Evolutionary conservation across 2,113 vertebrate species (phyloP).

Genomic region (Oenanthe melanoleuca): DNA sequence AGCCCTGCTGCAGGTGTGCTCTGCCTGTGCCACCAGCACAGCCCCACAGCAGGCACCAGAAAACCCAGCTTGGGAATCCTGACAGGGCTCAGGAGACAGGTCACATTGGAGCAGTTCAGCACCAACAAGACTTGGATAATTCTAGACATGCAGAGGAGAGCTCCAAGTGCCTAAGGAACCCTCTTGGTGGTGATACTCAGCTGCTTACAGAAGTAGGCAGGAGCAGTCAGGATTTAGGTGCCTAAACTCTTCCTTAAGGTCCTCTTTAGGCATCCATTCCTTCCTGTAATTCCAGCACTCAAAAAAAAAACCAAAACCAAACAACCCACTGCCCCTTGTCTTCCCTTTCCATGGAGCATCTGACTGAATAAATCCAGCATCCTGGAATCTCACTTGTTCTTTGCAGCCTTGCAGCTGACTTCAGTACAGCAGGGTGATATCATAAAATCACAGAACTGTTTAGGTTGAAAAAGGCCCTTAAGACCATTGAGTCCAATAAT

Average conservation of each 20-base stretch:
- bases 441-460: neutral
- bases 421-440: rapidly evolving
- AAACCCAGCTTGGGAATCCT: neutral
- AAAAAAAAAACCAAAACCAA: neutral
- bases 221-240: slow-evolving; percentile 20
- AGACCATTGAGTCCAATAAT: neutral
- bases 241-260: slow-evolving; percentile 8
- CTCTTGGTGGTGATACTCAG: slow-evolving; percentile 52
- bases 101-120: slow-evolving; percentile 38
- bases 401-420: neutral
- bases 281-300: neutral
- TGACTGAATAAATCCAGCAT: neutral
- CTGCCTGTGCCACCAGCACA: slow-evolving; percentile 10
- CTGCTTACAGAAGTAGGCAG: neutral
- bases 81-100: slow-evolving; percentile 41
- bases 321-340: neutral
- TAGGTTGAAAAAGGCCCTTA: neutral
- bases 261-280: neutral
- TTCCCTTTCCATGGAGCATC: neutral
- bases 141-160: neutral
- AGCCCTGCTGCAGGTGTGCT: slow-evolving; percentile 12
- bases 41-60: slow-evolving; percentile 18
- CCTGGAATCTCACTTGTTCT: neutral
- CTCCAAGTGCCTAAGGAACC: slow-evolving; percentile 40
- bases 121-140: slow-evolving; percentile 29